A percentile compares a stretch with the other conserved stretches of the same genome.
phyloP scores from a whole-genome alignment of 2,888 invertebrate genomes.

The Amiota minor region DNA sequence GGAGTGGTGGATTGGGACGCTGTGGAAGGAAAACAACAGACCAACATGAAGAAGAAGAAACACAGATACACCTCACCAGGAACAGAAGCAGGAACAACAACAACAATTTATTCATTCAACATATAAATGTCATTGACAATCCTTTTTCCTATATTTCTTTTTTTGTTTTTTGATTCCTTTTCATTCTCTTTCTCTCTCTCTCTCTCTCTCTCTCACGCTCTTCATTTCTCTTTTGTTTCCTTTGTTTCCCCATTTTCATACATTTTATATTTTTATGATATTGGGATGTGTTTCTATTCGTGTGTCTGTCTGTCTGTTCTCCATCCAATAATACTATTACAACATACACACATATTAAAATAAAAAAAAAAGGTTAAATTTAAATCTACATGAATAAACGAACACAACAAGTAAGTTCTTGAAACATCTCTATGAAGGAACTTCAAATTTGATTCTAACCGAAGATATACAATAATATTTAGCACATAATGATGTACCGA shows the following conservation, averaged over 20 bases:
- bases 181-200: constrained; percentile 35
- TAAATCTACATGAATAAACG: constrained; percentile 51
- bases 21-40: too few relatives aligned
- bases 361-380: constrained; percentile 64
- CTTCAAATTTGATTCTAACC: too few relatives aligned
- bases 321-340: neutral
- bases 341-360: constrained; percentile 53
- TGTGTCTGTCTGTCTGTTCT: constrained; percentile 31
- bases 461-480: too few relatives aligned
- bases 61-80: neutral
- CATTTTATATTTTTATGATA: constrained; percentile 30
- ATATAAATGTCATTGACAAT: constrained; percentile 31
- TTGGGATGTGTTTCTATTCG: constrained; percentile 32
- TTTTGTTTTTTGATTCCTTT: constrained; percentile 13
- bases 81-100: constrained; percentile 39
- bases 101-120: neutral
- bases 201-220: neutral
- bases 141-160: constrained; percentile 33
- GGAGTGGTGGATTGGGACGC: too few relatives aligned
- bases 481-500: too few relatives aligned
- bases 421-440: too few relatives aligned
- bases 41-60: neutral
- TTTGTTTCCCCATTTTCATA: constrained; percentile 45
- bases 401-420: too few relatives aligned
- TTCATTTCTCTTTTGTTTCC: neutral